Percentiles rank a stretch among this genome's conserved stretches.
These are phyloP conservation scores for Plodia interpunctella DNA, from an alignment of 1,140 invertebrate species.

Conservation along the genomic window DNA sequence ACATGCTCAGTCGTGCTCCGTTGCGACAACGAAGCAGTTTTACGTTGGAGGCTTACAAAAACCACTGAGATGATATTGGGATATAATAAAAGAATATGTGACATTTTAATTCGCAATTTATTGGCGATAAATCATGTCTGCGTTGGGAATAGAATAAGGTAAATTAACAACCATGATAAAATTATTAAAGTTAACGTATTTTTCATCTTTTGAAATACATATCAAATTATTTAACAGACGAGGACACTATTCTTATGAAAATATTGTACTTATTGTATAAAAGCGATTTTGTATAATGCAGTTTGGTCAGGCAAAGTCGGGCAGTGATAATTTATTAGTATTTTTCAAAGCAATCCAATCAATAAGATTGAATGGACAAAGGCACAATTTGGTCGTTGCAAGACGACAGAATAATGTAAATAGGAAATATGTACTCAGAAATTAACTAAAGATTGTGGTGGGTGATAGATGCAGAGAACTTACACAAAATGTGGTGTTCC, in stretches of 20 bases:
- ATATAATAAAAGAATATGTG: no score
- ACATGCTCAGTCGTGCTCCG: no score
- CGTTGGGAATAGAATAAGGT: not conserved
- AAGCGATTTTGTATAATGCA: no score
- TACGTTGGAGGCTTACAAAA: no score
- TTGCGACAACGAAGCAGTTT: no score
- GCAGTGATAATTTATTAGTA: no score
- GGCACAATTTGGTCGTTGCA: conserved; percentile 3
- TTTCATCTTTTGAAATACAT: not conserved
- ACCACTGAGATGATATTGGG: no score
- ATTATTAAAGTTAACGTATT: not conserved
- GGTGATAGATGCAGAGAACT: no score
- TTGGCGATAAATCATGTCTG: not conserved
- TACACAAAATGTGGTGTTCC: no score
- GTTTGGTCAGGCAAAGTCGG: no score
- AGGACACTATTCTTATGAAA: not conserved
- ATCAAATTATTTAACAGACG: not conserved
- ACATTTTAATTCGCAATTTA: not conserved
- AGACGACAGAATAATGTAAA: not conserved
- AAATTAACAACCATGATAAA: not conserved
- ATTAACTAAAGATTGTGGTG: not conserved
- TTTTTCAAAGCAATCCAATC: no score
- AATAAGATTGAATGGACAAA: not conserved
- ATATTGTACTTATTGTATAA: not conserved
- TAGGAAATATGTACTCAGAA: not conserved